phyloP scores from a whole-genome alignment of 2,797 vertebrate species.

The Eleutherodactylus coqui region DNA sequence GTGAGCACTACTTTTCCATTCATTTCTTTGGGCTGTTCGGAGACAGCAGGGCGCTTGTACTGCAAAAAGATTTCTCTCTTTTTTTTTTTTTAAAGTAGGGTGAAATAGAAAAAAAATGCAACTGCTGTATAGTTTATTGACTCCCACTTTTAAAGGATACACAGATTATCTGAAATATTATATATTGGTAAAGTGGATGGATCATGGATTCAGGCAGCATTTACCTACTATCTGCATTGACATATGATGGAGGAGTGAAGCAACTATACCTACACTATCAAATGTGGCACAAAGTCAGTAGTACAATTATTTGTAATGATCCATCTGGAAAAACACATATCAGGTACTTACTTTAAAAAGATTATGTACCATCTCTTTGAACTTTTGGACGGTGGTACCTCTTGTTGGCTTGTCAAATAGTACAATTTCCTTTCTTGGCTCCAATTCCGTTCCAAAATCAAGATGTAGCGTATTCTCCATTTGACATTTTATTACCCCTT shows the following conservation, averaged over 20 bases:
- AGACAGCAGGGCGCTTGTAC: too few relatives aligned
- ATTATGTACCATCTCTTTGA: slow-evolving; percentile 94
- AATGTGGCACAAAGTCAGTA: not conserved
- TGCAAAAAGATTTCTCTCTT: too few relatives aligned
- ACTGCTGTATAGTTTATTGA: too few relatives aligned
- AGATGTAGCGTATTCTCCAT: slow-evolving; percentile 87
- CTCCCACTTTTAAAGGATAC: too few relatives aligned
- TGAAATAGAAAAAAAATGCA: too few relatives aligned
- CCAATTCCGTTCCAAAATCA: slow-evolving; percentile 86
- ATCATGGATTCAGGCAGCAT: too few relatives aligned
- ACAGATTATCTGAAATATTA: too few relatives aligned
- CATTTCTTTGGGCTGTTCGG: too few relatives aligned
- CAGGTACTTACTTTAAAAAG: slow-evolving; percentile 86
- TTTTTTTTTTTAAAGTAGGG: too few relatives aligned
- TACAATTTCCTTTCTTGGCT: slow-evolving; percentile 85
- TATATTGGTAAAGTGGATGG: too few relatives aligned
- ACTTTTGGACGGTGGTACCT: slow-evolving; percentile 96
- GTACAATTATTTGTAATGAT: not conserved
- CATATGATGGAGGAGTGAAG: not conserved
- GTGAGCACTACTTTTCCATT: too few relatives aligned
- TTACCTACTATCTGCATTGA: not conserved
- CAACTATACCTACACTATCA: not conserved
- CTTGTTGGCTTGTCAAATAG: slow-evolving; percentile 92
- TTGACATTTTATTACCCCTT: slow-evolving; percentile 94
- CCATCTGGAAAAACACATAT: not conserved